A percentile compares a stretch with the other conserved stretches of the same genome.
Evolutionary conservation across 2,888 invertebrate genomes (phyloP).

Genomic region (Oscheius sp.): DNA sequence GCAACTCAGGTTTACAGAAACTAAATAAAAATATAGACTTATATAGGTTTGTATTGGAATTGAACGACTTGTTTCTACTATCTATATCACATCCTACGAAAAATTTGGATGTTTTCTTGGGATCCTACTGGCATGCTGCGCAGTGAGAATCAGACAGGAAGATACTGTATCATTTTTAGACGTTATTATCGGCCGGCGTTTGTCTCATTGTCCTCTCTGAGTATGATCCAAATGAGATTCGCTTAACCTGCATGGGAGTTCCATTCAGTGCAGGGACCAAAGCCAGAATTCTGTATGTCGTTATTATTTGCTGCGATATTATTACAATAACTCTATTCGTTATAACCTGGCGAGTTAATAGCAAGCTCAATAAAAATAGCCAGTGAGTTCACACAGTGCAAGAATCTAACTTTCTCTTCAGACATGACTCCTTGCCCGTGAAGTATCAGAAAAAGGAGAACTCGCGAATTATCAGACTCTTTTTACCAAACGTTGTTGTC

Average conservation of each 20-base stretch:
- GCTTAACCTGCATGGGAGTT: conserved; percentile 23
- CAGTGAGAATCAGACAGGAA: too few species aligned
- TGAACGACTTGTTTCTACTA: conserved; percentile 5
- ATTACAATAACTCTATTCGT: conserved; percentile 1
- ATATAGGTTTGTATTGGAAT: conserved; percentile 21
- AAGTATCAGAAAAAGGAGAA: conserved; percentile 20
- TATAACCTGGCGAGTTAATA: background rate
- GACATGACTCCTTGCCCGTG: conserved; percentile 1
- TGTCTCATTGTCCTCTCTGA: conserved; percentile 9
- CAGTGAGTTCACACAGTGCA: background rate
- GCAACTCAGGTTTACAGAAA: background rate
- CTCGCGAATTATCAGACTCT: conserved; percentile 6
- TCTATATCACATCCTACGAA: conserved; percentile 12
- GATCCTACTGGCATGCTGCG: background rate
- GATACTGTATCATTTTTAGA: background rate
- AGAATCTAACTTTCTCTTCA: background rate
- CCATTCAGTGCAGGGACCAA: background rate
- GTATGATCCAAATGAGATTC: background rate
- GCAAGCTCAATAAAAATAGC: background rate
- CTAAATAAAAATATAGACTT: background rate
- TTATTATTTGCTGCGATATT: conserved; percentile 1
- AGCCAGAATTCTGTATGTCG: conserved; percentile 2
- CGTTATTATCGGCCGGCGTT: background rate
- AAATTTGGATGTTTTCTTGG: background rate
- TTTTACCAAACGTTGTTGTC: conserved; percentile 18